Percentiles rank a stretch among this genome's conserved stretches.
These are phyloP conservation scores for Mycalesis mineus DNA, from an alignment of 2,888 invertebrate genomes.

Conservation along the genomic window DNA sequence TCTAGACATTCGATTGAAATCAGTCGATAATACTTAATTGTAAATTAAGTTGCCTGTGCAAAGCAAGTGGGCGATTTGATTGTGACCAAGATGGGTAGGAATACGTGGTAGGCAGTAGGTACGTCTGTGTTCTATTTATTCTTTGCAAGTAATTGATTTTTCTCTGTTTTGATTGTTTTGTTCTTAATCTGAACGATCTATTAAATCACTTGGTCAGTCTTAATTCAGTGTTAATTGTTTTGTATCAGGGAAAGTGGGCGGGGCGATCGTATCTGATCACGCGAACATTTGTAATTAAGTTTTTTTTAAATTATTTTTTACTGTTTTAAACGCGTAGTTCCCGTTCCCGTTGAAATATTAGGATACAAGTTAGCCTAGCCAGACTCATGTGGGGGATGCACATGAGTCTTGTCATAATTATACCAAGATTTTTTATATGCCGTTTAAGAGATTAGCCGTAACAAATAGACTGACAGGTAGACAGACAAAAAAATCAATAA, in stretches of 20 bases:
- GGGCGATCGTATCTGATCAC: conserved; percentile 33
- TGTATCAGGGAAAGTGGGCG: conserved; percentile 32
- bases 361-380: too few relatives aligned
- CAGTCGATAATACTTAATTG: neutral
- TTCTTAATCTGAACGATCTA: conserved; percentile 12
- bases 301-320: neutral
- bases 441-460: too few relatives aligned
- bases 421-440: too few relatives aligned
- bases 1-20: neutral
- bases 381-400: too few relatives aligned
- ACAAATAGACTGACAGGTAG: too few relatives aligned
- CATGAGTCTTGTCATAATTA: too few relatives aligned
- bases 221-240: conserved; percentile 41
- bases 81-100: neutral
- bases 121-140: neutral
- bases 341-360: too few relatives aligned
- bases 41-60: neutral
- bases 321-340: too few relatives aligned
- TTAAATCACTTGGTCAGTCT: conserved; percentile 31
- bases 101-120: too few relatives aligned
- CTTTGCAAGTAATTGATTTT: neutral
- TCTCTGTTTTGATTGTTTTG: too few relatives aligned
- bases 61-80: neutral
- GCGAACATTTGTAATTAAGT: conserved; percentile 16
- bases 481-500: too few relatives aligned